Base-by-base conservation (phyloP, 2,888 invertebrate genomes). In the Hyles lineata region DNA sequence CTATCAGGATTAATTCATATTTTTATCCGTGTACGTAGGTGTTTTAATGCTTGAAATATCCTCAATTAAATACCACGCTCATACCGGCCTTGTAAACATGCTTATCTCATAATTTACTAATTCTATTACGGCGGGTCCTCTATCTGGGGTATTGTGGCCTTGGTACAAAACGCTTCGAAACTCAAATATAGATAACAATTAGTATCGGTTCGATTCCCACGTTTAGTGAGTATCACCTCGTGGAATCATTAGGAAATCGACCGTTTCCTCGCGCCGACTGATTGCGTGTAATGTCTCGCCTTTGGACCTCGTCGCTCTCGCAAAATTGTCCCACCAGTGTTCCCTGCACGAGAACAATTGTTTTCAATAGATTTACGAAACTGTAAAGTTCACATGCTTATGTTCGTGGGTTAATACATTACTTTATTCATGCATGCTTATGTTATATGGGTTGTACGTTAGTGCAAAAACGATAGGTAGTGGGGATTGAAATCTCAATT, bases 1-100 rank as follows among this genome's bases (percentile, higher is more conserved):
- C 90, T 93, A 92, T 93, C 93, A 82, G 88, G 88, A 90, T 91
- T 93, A 92, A 93, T 93, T 93, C 94, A 94, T 94, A 94, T 91
- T 92, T 93, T 93, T 92, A 91, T 90, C 90, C 90, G 86, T 88
- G 85, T 84, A 85, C 79, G 84, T 87, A 85, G 82, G 83, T 84
- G 83, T 84, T 82, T 87, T 79, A 79, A 80, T 83, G 82, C 81
- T 82, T 83, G 74, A 78, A 84, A 81, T 82, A 83, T 82, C 79
- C 79, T 82, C 82, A 84, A 85, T 85, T 86, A 83, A 82, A 84
- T 83, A 82, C 78, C 77, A 81, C 82, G 50, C 67, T 23, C 23
- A 50, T 67, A 67, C 67, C 2, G 43, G 21, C 67, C 50, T 67
- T 67, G 67, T 67, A 67, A 67, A 67, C 50, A 67, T 23, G 67